phyloP scores from a whole-genome alignment of 2,113 vertebrate genomes.

The Oreochromis aureus region DNA sequence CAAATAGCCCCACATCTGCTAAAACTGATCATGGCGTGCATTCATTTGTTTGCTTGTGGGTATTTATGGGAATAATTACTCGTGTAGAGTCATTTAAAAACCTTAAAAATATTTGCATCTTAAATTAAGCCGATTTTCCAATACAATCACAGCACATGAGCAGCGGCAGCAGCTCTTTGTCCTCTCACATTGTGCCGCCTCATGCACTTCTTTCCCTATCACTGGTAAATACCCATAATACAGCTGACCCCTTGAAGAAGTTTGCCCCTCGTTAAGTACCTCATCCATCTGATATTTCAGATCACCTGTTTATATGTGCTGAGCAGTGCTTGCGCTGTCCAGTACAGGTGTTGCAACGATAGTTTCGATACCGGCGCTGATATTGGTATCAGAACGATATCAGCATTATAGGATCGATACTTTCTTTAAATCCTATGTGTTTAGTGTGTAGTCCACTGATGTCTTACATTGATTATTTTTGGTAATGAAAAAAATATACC shows the following conservation, averaged over 20 bases:
- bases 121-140: not conserved
- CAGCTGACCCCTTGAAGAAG: constrained; percentile 1
- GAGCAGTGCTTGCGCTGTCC: not conserved
- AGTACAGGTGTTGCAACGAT: not conserved
- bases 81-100: not conserved
- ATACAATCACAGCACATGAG: not conserved
- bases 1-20: not conserved
- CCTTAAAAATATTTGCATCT: not conserved
- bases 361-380: not conserved
- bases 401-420: not conserved
- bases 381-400: not conserved
- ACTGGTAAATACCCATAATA: constrained; percentile 44
- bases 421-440: not conserved
- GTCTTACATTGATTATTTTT: not conserved
- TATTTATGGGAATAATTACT: not conserved
- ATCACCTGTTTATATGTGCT: constrained; percentile 18
- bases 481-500: not conserved
- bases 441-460: not conserved
- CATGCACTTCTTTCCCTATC: not conserved
- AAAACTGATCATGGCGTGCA: not conserved
- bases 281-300: constrained; percentile 31
- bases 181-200: not conserved
- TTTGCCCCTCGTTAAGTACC: constrained; percentile 4
- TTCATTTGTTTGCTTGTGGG: not conserved
- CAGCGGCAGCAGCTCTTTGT: not conserved